phyloP scores from a whole-genome alignment of 37 sponge, comb jelly and placozoan genomes.

The Halichondria panicea region DNA sequence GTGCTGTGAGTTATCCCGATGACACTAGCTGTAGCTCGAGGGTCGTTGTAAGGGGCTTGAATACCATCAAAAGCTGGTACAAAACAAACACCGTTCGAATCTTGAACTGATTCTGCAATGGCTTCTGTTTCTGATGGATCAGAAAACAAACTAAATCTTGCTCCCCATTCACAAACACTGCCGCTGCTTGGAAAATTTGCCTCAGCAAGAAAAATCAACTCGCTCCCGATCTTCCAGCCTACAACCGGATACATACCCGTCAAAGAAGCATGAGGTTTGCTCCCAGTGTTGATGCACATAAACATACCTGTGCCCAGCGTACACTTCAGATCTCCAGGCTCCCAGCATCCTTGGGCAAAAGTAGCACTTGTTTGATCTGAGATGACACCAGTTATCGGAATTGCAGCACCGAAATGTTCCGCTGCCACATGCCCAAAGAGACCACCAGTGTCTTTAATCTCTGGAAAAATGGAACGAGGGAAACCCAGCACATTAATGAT shows the following conservation, averaged over 20 bases:
- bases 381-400: conserved; percentile 72
- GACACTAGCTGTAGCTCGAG: conserved; percentile 54
- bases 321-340: conserved; percentile 80
- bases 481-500: conserved; percentile 67
- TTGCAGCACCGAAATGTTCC: conserved; percentile 63
- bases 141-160: conserved; percentile 65
- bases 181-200: conserved; percentile 85
- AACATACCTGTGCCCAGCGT: conserved; percentile 93
- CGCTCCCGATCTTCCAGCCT: conserved; percentile 89
- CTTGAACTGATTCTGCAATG: conserved; percentile 55
- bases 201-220: conserved; percentile 81
- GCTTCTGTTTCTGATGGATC: conserved; percentile 57
- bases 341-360: conserved; percentile 94
- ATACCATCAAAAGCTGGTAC: conserved; percentile 90
- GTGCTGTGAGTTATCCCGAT: conserved; percentile 78
- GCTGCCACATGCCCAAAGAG: conserved; percentile 59
- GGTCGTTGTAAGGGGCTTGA: conserved; percentile 86
- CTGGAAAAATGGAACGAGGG: conserved; percentile 78
- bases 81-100: conserved; percentile 74
- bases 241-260: conserved; percentile 86
- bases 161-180: conserved; percentile 92
- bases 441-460: conserved; percentile 70
- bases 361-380: conserved; percentile 94
- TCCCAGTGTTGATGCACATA: conserved; percentile 77
- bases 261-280: conserved; percentile 77